phyloP scores from a whole-genome alignment of 2,888 invertebrate genomes.

The Leucophenga maculata region DNA sequence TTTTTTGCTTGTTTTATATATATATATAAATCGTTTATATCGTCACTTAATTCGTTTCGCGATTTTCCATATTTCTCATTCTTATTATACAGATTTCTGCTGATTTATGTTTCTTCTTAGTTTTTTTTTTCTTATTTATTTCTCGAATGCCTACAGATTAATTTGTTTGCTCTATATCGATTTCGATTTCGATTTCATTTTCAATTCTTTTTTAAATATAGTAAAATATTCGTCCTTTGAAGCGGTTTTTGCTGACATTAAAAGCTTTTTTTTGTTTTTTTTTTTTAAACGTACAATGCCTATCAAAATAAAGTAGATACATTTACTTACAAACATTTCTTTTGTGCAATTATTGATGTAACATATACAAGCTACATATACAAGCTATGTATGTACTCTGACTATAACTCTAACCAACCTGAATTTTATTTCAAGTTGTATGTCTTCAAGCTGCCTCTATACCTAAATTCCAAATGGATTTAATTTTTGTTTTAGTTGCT shows the following conservation, averaged over 20 bases:
- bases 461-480: background rate
- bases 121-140: constrained; percentile 1
- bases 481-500: background rate
- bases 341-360: background rate
- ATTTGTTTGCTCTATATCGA: background rate
- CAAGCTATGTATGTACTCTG: no score
- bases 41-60: background rate
- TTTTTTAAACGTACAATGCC: background rate
- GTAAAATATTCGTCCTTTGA: background rate
- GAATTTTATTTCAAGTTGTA: no score
- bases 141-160: constrained; percentile 37
- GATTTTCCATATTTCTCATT: constrained; percentile 24
- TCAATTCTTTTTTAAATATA: constrained; percentile 8
- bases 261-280: background rate
- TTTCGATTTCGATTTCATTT: constrained; percentile 15
- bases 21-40: constrained; percentile 6
- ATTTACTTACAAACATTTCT: no score
- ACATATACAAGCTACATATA: background rate
- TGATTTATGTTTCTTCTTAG: background rate
- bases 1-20: no score
- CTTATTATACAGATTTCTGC: constrained; percentile 13
- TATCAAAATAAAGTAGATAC: no score
- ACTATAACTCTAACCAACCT: no score
- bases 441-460: no score
- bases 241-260: no score